phyloP scores from a whole-genome alignment of 2,888 invertebrate species.

The Miltochrista miniata region DNA sequence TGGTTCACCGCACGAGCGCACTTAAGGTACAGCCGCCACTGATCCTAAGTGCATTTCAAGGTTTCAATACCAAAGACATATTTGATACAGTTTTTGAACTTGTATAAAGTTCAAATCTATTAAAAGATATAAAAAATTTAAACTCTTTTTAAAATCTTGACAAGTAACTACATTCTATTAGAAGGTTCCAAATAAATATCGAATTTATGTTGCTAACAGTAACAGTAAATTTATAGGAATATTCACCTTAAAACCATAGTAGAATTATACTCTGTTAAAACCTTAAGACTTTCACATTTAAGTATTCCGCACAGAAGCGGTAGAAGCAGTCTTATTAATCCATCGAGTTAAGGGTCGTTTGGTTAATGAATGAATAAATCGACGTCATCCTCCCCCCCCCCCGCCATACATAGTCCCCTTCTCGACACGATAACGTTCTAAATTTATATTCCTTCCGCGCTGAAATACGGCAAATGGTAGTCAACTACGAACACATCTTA shows the following conservation, averaged over 20 bases:
- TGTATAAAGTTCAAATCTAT: too few relatives aligned
- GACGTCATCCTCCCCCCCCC: constrained; percentile 47
- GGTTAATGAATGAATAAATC: constrained; percentile 80
- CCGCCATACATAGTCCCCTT: constrained; percentile 49
- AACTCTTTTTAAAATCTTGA: too few relatives aligned
- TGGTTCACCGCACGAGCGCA: too few relatives aligned
- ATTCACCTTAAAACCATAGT: constrained; percentile 40
- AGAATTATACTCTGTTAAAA: too few relatives aligned
- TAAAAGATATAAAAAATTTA: too few relatives aligned
- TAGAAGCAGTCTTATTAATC: constrained; percentile 66
- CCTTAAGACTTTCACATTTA: constrained; percentile 28
- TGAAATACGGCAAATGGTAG: constrained; percentile 63
- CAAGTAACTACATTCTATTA: too few relatives aligned
- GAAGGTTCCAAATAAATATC: too few relatives aligned
- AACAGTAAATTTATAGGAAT: background rate
- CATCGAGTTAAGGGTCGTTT: constrained; percentile 61
- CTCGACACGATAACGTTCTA: constrained; percentile 62
- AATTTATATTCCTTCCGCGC: constrained; percentile 63
- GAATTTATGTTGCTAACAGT: too few relatives aligned
- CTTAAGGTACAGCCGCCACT: too few relatives aligned
- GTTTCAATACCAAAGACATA: too few relatives aligned
- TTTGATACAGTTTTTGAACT: too few relatives aligned
- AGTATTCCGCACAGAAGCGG: constrained; percentile 39
- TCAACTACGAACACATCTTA: constrained; percentile 49
- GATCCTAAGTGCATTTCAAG: too few relatives aligned